Percentiles rank a stretch among this genome's conserved stretches.
phyloP scores from a whole-genome alignment of 2,888 invertebrate species.

The Tetragnatha montana region DNA sequence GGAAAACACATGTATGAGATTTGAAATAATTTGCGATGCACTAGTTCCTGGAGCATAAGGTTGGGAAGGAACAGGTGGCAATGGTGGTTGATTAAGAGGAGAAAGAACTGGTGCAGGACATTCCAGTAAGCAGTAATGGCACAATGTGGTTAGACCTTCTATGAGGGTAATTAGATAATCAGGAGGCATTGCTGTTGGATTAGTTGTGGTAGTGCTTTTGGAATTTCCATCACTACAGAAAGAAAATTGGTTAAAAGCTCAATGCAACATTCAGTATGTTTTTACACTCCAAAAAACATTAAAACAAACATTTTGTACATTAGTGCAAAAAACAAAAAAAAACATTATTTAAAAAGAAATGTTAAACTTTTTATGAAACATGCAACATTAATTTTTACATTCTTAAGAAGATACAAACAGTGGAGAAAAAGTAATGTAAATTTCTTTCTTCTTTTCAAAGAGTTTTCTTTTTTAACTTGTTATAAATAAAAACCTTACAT shows the following conservation, averaged over 20 bases:
- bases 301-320: too few species aligned
- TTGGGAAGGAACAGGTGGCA: conserved; percentile 70
- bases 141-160: conserved; percentile 85
- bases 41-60: conserved; percentile 73
- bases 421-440: too few species aligned
- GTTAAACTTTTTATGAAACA: too few species aligned
- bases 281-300: too few species aligned
- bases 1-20: conserved; percentile 87
- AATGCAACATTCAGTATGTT: background rate
- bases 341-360: too few species aligned
- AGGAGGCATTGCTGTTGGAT: conserved; percentile 78
- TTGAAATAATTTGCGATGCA: conserved; percentile 83
- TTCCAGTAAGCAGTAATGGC: conserved; percentile 87
- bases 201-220: background rate
- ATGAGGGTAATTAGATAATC: conserved; percentile 87
- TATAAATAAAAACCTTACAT: too few species aligned
- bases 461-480: too few species aligned
- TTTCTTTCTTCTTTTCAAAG: too few species aligned
- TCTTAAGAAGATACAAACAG: too few species aligned
- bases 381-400: too few species aligned
- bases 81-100: conserved; percentile 74
- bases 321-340: too few species aligned
- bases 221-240: conserved; percentile 43
- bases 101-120: conserved; percentile 74
- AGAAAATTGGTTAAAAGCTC: background rate